phyloP scores from a whole-genome alignment of 2,888 invertebrate species.

The Thereva nobilitata region DNA sequence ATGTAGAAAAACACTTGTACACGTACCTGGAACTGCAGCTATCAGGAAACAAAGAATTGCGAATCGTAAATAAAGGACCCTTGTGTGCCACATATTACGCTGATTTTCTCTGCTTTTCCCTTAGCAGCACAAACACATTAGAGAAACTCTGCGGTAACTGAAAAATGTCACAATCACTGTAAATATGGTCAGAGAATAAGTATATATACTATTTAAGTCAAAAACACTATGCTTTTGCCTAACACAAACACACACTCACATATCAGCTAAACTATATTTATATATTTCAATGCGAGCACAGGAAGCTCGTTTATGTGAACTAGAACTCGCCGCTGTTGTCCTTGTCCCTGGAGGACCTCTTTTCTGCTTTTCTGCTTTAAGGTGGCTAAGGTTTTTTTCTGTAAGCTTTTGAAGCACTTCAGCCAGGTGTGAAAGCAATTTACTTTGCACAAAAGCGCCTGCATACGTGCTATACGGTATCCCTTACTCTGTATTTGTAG shows the following conservation, averaged over 20 bases:
- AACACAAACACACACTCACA: too few species aligned
- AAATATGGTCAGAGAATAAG: too few species aligned
- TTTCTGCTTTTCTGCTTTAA: slow-evolving; percentile 1
- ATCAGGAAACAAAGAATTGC: slow-evolving; percentile 44
- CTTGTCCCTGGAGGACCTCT: slow-evolving; percentile 9
- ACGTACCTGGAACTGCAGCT: slow-evolving; percentile 42
- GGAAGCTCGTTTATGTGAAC: too few species aligned
- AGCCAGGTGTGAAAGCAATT: slow-evolving; percentile 35
- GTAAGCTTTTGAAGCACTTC: slow-evolving; percentile 22
- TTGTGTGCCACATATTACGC: slow-evolving; percentile 43
- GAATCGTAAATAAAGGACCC: slow-evolving; percentile 44
- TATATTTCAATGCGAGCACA: too few species aligned
- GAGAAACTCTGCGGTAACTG: slow-evolving; percentile 1
- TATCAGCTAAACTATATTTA: too few species aligned
- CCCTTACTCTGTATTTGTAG: too few species aligned
- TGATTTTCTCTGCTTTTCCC: slow-evolving; percentile 25
- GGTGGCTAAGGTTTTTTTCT: slow-evolving; percentile 21
- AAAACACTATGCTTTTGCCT: too few species aligned
- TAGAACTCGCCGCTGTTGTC: too few species aligned
- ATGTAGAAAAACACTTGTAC: slow-evolving; percentile 13
- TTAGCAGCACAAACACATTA: slow-evolving; percentile 28
- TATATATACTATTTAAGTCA: too few species aligned
- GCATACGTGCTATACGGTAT: background rate
- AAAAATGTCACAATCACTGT: too few species aligned
- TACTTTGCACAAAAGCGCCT: slow-evolving; percentile 30